A percentile compares a stretch with the other conserved stretches of the same genome.
Evolutionary conservation across 2,888 invertebrate species (phyloP).

Genomic region (Lasioglossum figueresi): DNA sequence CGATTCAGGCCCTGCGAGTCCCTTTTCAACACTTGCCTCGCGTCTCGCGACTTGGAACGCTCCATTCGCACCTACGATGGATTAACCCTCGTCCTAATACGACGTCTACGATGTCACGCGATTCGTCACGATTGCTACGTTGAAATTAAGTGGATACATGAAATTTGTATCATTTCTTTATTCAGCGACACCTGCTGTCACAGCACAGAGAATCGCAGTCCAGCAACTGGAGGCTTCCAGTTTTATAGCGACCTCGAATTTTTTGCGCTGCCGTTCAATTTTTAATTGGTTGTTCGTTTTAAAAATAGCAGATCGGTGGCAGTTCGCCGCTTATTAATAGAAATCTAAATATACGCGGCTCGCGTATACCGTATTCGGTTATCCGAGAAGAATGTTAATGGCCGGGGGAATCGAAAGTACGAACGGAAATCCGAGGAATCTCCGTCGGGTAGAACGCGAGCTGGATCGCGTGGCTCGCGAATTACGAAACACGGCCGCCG

Average conservation of each 20-base stretch:
- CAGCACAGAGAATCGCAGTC: too few species aligned
- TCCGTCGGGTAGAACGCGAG: not conserved
- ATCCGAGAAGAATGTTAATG: not conserved
- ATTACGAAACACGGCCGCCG: constrained; percentile 10
- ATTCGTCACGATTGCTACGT: not conserved
- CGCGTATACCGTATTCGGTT: not conserved
- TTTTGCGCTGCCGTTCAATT: not conserved
- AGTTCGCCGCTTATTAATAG: not conserved
- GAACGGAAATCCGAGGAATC: constrained; percentile 6
- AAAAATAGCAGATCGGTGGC: not conserved
- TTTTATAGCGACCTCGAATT: not conserved
- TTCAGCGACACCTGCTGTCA: not conserved
- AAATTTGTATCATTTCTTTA: not conserved
- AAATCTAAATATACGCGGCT: not conserved
- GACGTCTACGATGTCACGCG: not conserved
- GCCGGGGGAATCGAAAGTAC: not conserved
- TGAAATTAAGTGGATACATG: too few species aligned
- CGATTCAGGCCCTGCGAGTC: constrained; percentile 17
- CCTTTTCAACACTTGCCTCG: constrained; percentile 52
- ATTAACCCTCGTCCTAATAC: not conserved
- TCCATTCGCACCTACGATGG: constrained; percentile 61
- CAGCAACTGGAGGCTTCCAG: not conserved
- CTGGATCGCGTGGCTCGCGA: not conserved
- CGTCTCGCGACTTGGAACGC: constrained; percentile 32
- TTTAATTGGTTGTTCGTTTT: not conserved